Evolutionary conservation across 2,113 vertebrate genomes (phyloP).

Genomic region (Nestor notabilis): DNA sequence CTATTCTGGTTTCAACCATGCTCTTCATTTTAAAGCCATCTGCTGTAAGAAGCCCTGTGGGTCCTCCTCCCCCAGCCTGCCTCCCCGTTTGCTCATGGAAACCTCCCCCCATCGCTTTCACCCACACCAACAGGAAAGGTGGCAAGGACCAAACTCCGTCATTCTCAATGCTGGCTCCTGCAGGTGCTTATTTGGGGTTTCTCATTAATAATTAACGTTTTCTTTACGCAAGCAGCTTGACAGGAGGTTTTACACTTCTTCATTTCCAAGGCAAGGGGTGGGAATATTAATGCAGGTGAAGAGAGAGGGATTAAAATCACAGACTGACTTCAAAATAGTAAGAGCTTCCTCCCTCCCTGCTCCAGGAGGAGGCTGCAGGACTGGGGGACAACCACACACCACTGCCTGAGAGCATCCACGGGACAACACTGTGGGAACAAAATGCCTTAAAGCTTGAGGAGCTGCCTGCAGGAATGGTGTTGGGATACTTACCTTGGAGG

Average conservation of each 20-base stretch:
- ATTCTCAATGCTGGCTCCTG: neutral
- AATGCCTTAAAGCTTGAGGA: accelerated
- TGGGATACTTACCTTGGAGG: slow-evolving; percentile 87
- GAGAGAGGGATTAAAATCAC: neutral
- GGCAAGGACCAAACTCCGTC: neutral
- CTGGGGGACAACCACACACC: accelerated
- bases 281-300: neutral
- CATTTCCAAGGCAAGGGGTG: neutral
- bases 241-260: neutral
- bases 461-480: neutral
- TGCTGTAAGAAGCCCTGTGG: neutral
- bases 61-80: neutral
- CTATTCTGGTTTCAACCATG: neutral
- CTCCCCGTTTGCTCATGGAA: neutral
- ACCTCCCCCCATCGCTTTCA: neutral
- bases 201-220: neutral
- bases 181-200: neutral
- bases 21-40: neutral
- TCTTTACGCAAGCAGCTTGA: neutral
- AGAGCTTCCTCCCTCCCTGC: neutral
- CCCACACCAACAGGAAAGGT: neutral
- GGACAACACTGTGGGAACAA: neutral
- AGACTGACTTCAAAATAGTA: neutral
- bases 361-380: neutral
- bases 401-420: neutral